Evolutionary conservation across 35 echinoderm and acorn worm species (phyloP).

Genomic region (Heliocidaris tuberculata): DNA sequence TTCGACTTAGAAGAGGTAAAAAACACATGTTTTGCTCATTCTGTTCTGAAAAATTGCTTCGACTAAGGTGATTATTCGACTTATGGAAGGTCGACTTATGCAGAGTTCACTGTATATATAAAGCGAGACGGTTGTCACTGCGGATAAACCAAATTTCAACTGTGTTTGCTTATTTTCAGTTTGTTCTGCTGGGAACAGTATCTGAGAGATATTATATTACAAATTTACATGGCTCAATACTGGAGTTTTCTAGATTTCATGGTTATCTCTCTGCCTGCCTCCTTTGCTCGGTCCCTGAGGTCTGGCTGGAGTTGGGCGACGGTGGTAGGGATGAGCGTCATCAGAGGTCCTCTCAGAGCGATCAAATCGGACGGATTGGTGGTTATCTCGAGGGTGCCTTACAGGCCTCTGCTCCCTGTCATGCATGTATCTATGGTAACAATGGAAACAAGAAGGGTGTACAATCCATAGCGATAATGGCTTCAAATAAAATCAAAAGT

Average conservation of each 20-base stretch:
- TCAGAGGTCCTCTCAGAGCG: constrained; percentile 18
- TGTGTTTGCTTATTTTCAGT: neutral
- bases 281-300: constrained; percentile 46
- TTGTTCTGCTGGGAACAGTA: neutral
- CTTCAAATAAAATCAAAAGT: too few species aligned
- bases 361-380: constrained; percentile 23
- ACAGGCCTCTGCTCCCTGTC: neutral
- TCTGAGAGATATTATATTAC: too few species aligned
- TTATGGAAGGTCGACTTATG: too few species aligned
- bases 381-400: neutral
- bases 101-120: neutral
- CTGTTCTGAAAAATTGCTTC: too few species aligned
- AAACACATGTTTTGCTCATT: too few species aligned
- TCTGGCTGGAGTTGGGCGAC: constrained; percentile 43
- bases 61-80: too few species aligned
- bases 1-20: too few species aligned
- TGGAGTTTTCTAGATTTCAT: neutral
- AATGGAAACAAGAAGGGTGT: neutral
- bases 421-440: neutral
- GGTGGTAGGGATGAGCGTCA: constrained; percentile 6
- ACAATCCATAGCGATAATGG: too few species aligned
- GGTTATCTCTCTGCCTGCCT: constrained; percentile 12
- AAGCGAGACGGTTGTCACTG: neutral
- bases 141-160: neutral
- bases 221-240: too few species aligned